Conservation (phyloP, 2,888 invertebrate species). For the Drosophila falleni region DNA sequence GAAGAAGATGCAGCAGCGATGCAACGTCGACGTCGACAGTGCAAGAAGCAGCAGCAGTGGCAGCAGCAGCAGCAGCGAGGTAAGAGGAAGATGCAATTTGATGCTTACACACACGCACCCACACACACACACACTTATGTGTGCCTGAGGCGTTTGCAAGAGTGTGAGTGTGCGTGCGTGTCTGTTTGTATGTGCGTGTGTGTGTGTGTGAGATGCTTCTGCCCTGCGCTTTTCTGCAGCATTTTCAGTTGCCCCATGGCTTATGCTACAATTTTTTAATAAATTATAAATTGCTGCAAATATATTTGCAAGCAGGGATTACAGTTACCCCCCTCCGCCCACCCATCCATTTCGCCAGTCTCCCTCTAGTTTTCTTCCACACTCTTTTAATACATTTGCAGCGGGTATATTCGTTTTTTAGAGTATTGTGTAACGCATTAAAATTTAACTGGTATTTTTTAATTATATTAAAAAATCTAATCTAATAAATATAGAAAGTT, state of each 20-base stretch:
- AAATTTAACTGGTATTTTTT: too few relatives aligned
- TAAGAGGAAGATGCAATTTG: constrained; percentile 31
- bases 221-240: constrained; percentile 46
- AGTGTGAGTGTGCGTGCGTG: constrained; percentile 2
- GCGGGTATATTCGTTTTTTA: neutral
- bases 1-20: constrained; percentile 50
- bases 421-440: neutral
- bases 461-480: too few relatives aligned
- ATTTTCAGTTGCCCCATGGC: constrained; percentile 61
- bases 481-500: too few relatives aligned
- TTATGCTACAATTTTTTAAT: constrained; percentile 76
- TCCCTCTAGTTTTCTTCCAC: constrained; percentile 14
- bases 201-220: constrained; percentile 56
- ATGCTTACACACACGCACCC: constrained; percentile 53
- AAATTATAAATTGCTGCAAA: constrained; percentile 81
- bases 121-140: constrained; percentile 55
- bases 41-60: neutral
- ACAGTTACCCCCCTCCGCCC: constrained; percentile 50
- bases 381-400: neutral
- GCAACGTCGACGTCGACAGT: constrained; percentile 8
- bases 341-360: neutral
- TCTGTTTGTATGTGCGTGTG: constrained; percentile 28
- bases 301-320: constrained; percentile 81
- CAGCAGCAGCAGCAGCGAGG: neutral
- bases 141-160: constrained; percentile 48